phyloP scores from a whole-genome alignment of 2,113 vertebrate species.

The Benitochromis conjunctus region DNA sequence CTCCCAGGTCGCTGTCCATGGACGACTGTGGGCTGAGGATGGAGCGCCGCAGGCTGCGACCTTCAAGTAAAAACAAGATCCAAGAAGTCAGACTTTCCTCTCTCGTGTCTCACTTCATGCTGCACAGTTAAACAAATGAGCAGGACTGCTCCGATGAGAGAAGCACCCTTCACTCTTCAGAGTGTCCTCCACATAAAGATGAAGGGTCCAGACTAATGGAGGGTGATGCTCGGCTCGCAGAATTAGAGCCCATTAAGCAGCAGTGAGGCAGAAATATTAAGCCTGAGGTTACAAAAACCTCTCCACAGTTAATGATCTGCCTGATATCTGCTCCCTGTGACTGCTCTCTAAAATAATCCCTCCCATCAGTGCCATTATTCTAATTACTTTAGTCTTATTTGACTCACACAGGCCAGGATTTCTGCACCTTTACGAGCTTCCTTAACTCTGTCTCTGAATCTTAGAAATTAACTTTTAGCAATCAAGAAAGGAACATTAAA shows the following conservation, averaged over 20 bases:
- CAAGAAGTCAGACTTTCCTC: not conserved
- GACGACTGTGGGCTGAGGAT: conserved; percentile 83
- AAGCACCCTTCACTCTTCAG: not conserved
- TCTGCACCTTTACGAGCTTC: not conserved
- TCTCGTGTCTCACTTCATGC: not conserved
- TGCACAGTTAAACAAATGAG: not conserved
- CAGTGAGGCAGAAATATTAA: not conserved
- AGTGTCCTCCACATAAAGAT: not conserved
- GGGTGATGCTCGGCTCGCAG: not conserved
- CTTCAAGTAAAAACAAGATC: conserved; percentile 43
- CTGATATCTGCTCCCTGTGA: not conserved
- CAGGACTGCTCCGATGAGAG: not conserved
- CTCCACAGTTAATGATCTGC: not conserved
- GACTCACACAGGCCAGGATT: not conserved
- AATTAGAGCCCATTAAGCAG: not conserved
- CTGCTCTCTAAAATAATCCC: not conserved
- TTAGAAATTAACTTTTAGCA: not conserved
- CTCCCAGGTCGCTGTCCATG: conserved; percentile 81
- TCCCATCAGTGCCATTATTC: not conserved
- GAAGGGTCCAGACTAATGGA: not conserved
- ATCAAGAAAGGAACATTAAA: not conserved
- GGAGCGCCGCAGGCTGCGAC: conserved; percentile 68
- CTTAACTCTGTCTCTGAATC: not conserved
- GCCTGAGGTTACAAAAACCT: not conserved
- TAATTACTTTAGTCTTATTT: not conserved